phyloP scores from a whole-genome alignment of 2,888 invertebrate species.

The Crioceris asparagi region DNA sequence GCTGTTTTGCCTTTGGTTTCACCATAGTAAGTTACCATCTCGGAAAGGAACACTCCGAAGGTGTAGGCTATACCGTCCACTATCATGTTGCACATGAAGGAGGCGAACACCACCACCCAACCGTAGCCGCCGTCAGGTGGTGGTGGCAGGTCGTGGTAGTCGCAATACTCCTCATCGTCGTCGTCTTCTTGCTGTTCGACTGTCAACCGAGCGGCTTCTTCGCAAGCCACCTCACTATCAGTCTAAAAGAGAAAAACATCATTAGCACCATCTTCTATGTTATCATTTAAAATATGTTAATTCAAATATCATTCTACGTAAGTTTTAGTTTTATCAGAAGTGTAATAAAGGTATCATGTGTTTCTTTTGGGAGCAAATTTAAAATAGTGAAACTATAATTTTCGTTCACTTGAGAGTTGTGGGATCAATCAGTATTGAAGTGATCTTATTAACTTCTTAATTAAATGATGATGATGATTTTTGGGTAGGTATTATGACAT shows the following conservation, averaged over 20 bases:
- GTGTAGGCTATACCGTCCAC: conserved; percentile 99
- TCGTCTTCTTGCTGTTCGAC: conserved; percentile 50
- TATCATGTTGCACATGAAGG: conserved; percentile 95
- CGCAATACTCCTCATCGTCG: conserved; percentile 52
- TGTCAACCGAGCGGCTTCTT: conserved; percentile 71
- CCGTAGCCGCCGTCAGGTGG: conserved; percentile 89
- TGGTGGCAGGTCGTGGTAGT: conserved; percentile 70
- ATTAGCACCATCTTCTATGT: too few relatives aligned
- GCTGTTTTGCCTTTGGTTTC: conserved; percentile 85
- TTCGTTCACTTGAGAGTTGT: too few relatives aligned
- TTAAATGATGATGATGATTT: too few relatives aligned
- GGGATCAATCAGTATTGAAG: too few relatives aligned
- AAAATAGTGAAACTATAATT: too few relatives aligned
- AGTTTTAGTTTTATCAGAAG: too few relatives aligned
- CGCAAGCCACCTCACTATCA: conserved; percentile 78
- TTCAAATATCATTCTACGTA: too few relatives aligned
- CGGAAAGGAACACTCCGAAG: conserved; percentile 84
- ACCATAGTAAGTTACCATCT: conserved; percentile 65
- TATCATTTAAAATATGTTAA: too few relatives aligned
- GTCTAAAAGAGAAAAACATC: conserved; percentile 48
- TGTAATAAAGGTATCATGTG: too few relatives aligned
- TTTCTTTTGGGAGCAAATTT: too few relatives aligned
- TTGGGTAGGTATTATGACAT: too few relatives aligned
- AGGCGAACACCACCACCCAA: conserved; percentile 91
- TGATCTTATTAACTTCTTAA: too few relatives aligned